Conservation (phyloP, 2,888 invertebrate genomes). For the Muscina levida region DNA sequence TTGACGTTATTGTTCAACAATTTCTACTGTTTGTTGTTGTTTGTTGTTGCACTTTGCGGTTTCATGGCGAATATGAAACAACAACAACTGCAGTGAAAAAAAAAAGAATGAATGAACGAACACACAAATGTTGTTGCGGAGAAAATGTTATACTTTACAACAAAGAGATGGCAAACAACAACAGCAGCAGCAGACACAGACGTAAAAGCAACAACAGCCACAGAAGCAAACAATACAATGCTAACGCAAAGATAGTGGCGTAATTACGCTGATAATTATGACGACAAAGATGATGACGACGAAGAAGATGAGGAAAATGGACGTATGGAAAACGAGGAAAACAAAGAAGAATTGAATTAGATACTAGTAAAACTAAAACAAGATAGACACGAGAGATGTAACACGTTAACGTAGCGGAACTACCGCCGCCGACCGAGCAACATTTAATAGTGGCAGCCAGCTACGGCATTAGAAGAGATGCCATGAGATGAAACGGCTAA, state of each 20-base stretch:
- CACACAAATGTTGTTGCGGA: neutral
- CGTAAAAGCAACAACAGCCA: neutral
- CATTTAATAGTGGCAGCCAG: slow-evolving; percentile 16
- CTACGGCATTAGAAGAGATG: too few species aligned
- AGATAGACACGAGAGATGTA: slow-evolving; percentile 63
- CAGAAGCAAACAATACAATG: neutral
- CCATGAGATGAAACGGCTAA: too few species aligned
- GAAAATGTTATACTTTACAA: slow-evolving; percentile 15
- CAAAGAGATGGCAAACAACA: too few species aligned
- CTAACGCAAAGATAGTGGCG: neutral
- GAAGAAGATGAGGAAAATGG: slow-evolving; percentile 8
- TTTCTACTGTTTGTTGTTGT: slow-evolving; percentile 5
- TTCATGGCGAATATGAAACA: slow-evolving; percentile 6
- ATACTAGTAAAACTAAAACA: slow-evolving; percentile 54
- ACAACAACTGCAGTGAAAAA: too few species aligned
- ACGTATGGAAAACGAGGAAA: slow-evolving; percentile 7
- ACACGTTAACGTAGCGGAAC: slow-evolving; percentile 65
- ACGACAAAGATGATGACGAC: neutral
- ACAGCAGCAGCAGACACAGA: too few species aligned
- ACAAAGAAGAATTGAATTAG: slow-evolving; percentile 47
- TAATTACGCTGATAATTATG: slow-evolving; percentile 30
- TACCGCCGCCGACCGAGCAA: slow-evolving; percentile 31
- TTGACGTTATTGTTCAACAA: slow-evolving; percentile 5
- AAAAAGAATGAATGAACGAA: slow-evolving; percentile 13
- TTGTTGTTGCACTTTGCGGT: slow-evolving; percentile 33